Evolutionary conservation across 2,888 invertebrate genomes (phyloP).

Genomic region (Acronicta psi): DNA sequence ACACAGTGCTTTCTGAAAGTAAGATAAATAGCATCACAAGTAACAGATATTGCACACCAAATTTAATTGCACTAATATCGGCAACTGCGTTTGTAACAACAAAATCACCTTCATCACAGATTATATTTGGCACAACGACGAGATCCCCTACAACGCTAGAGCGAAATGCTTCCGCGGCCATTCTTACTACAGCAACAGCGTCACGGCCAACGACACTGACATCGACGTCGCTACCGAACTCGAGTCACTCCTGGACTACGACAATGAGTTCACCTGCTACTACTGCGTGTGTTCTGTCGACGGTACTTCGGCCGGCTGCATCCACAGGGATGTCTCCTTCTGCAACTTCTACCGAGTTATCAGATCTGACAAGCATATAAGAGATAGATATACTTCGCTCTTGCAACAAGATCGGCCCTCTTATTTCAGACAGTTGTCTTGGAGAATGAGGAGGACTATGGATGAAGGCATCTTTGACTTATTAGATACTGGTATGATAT

Average conservation of each 20-base stretch:
- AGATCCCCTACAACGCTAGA: conserved; percentile 74
- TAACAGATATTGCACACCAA: no score
- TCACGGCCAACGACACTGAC: conserved; percentile 69
- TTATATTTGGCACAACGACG: conserved; percentile 82
- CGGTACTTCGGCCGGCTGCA: conserved; percentile 65
- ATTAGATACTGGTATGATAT: conserved; percentile 70
- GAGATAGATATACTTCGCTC: conserved; percentile 64
- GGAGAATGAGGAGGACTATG: conserved; percentile 79
- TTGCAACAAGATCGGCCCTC: conserved; percentile 75
- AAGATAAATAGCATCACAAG: no score
- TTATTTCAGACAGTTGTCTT: conserved; percentile 76
- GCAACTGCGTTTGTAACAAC: background rate
- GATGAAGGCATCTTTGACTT: conserved; percentile 73
- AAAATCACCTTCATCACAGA: conserved; percentile 63
- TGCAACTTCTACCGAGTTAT: conserved; percentile 73
- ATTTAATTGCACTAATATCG: no score
- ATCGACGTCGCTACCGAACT: conserved; percentile 67
- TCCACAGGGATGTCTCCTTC: conserved; percentile 68
- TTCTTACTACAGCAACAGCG: conserved; percentile 78
- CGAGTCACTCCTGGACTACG: conserved; percentile 71
- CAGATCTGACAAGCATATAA: conserved; percentile 52
- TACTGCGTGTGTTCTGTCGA: conserved; percentile 74
- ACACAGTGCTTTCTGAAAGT: no score
- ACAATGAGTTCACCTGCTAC: conserved; percentile 60
- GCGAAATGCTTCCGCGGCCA: conserved; percentile 72